These are phyloP conservation scores for Prunella strophiata DNA, from an alignment of 2,797 vertebrate genomes.

Conservation along the genomic window DNA sequence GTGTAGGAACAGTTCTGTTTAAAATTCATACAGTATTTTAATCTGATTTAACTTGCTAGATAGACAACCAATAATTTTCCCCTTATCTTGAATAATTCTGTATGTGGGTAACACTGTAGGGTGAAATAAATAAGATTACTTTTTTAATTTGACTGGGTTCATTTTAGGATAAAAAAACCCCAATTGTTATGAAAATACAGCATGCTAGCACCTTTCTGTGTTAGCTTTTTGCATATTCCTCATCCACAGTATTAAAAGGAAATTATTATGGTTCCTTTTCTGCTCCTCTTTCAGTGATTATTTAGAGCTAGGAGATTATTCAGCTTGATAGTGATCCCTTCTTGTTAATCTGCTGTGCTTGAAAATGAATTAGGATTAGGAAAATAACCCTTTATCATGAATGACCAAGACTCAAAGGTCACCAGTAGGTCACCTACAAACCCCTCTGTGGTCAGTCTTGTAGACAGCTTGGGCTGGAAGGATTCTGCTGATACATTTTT, in stretches of 20 bases:
- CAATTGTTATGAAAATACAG: conserved; percentile 11
- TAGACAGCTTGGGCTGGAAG: background rate
- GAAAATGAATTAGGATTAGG: conserved; percentile 38
- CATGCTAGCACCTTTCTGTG: background rate
- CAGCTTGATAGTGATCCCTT: conserved; percentile 7
- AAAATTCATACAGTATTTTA: conserved; percentile 55
- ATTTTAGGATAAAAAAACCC: background rate
- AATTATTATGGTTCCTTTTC: background rate
- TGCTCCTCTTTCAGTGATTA: background rate
- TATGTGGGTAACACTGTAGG: conserved; percentile 2
- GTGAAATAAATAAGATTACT: conserved; percentile 39
- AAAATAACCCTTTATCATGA: background rate
- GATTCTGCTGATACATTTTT: background rate
- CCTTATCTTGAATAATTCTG: conserved; percentile 37
- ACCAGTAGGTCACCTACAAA: background rate
- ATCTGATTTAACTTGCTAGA: conserved; percentile 43
- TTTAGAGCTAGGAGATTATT: conserved; percentile 28
- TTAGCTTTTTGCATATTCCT: conserved; percentile 10
- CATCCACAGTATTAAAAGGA: background rate
- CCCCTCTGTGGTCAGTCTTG: background rate
- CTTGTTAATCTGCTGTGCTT: conserved; percentile 24
- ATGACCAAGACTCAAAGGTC: background rate
- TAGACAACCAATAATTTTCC: conserved; percentile 60
- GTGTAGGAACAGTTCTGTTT: conserved; percentile 57
- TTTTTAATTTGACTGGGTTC: conserved; percentile 7